A percentile compares a stretch with the other conserved stretches of the same genome.
Evolutionary conservation across 2,113 vertebrate species (phyloP).

Genomic region (Lathamus discolor): DNA sequence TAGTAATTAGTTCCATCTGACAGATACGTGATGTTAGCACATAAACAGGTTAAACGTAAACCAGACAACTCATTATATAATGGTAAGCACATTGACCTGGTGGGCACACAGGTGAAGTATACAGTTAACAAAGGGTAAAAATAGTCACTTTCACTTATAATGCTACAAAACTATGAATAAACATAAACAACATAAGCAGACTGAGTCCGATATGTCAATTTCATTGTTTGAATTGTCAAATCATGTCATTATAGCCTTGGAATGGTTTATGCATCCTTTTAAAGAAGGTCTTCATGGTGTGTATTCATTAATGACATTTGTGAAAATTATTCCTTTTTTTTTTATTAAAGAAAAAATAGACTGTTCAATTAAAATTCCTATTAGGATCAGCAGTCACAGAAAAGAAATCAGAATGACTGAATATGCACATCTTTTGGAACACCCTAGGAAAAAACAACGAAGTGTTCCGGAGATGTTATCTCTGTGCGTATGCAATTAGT

Average conservation of each 20-base stretch:
- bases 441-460: neutral
- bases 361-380: neutral
- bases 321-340: neutral
- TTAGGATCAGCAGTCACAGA: neutral
- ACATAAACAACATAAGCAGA: neutral
- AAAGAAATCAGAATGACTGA: neutral
- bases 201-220: neutral
- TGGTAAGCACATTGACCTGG: neutral
- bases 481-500: neutral
- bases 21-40: neutral
- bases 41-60: neutral
- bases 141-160: neutral
- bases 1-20: neutral
- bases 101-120: neutral
- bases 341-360: neutral
- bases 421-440: neutral
- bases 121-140: accelerated
- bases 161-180: neutral
- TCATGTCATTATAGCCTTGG: neutral
- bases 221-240: neutral
- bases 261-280: neutral
- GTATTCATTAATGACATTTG: neutral
- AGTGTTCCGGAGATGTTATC: neutral
- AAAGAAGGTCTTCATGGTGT: neutral
- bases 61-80: neutral